phyloP scores from a whole-genome alignment of 2,113 vertebrate genomes.

The Stictonetta naevosa region DNA sequence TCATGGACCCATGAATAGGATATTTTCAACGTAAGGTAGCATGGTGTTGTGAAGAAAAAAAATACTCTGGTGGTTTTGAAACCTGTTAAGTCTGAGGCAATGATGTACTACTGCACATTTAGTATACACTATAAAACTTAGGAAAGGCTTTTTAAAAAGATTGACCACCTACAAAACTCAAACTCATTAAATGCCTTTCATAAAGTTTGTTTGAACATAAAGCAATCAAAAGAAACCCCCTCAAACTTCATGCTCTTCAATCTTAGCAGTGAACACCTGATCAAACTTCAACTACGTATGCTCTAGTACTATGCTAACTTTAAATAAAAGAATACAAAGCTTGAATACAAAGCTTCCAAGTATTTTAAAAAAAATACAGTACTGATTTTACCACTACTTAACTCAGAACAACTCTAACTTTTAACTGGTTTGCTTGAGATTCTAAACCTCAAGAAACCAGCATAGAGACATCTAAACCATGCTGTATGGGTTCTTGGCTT shows the following conservation, averaged over 20 bases:
- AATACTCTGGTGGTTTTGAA: neutral
- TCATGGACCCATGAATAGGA: fast-evolving
- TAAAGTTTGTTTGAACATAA: neutral
- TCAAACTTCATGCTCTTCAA: neutral
- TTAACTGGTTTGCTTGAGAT: neutral
- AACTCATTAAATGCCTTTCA: neutral
- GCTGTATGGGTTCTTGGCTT: neutral
- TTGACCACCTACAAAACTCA: neutral
- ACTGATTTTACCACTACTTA: neutral
- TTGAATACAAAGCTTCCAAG: constrained; percentile 4
- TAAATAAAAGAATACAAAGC: neutral
- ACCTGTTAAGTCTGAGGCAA: neutral
- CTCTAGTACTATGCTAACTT: neutral
- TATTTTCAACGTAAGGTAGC: neutral
- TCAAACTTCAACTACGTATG: neutral
- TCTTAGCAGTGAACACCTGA: neutral
- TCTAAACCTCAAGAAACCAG: constrained; percentile 27
- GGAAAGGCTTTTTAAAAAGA: neutral
- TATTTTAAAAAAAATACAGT: neutral
- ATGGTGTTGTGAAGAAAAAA: fast-evolving
- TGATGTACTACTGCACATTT: neutral
- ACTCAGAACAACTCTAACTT: neutral
- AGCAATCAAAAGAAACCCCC: neutral
- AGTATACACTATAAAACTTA: neutral
- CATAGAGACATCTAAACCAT: neutral